These are phyloP conservation scores for Tenodera sinensis DNA, from an alignment of 2,888 invertebrate genomes.

Conservation along the genomic window DNA sequence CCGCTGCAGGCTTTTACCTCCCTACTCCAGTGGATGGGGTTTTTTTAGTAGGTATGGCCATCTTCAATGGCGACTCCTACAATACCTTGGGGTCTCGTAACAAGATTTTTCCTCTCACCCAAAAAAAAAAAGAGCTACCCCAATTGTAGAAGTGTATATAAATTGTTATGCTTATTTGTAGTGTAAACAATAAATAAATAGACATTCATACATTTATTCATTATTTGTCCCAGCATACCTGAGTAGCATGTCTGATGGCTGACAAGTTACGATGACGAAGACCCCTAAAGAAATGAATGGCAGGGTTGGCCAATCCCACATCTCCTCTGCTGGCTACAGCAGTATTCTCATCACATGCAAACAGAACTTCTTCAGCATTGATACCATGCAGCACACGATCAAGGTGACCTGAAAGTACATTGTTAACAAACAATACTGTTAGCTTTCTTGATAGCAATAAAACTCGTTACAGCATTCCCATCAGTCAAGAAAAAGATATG, in stretches of 20 bases:
- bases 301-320: constrained; percentile 83
- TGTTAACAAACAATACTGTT: no score
- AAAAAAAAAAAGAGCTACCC: no score
- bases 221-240: constrained; percentile 37
- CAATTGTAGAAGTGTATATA: background rate
- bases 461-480: no score
- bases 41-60: no score
- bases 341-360: constrained; percentile 86
- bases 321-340: constrained; percentile 61
- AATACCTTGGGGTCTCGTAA: no score
- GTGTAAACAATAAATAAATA: background rate
- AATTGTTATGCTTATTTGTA: background rate
- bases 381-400: constrained; percentile 93
- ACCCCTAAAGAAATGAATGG: constrained; percentile 92
- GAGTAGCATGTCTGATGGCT: constrained; percentile 91
- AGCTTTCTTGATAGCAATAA: no score
- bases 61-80: no score
- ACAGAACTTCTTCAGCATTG: constrained; percentile 91
- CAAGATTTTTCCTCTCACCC: no score
- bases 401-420: constrained; percentile 65
- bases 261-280: constrained; percentile 87
- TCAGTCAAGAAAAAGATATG: no score
- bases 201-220: no score
- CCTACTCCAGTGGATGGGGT: no score
- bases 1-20: no score